phyloP scores from a whole-genome alignment of 92 coral and sea anemone species.

The Galaxea fascicularis region DNA sequence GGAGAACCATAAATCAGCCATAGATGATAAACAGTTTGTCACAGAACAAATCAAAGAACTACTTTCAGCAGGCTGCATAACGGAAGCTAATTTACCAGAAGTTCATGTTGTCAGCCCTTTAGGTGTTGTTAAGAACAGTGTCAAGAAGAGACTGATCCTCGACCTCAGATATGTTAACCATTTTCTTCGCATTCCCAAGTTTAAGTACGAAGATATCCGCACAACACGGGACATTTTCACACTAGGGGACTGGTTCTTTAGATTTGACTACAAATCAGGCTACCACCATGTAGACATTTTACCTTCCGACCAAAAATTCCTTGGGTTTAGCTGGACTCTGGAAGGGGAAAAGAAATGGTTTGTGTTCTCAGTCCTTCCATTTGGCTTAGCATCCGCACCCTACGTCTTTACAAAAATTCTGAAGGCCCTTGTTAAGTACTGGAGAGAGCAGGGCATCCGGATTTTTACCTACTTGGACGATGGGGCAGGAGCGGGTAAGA shows the following conservation, averaged over 20 bases:
- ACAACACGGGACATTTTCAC: too few relatives aligned
- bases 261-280: slow-evolving; percentile 31
- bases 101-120: too few relatives aligned
- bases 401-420: slow-evolving; percentile 10
- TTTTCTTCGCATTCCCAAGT: too few relatives aligned
- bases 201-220: too few relatives aligned
- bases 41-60: slow-evolving; percentile 18
- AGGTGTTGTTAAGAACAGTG: slow-evolving; percentile 12
- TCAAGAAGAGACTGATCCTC: background rate
- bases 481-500: slow-evolving; percentile 69
- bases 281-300: slow-evolving; percentile 42
- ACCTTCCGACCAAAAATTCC: slow-evolving; percentile 12
- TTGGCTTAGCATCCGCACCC: slow-evolving; percentile 29
- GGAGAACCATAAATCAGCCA: too few relatives aligned
- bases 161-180: slow-evolving; percentile 6
- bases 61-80: background rate
- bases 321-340: slow-evolving; percentile 38
- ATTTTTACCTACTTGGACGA: slow-evolving; percentile 73
- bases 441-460: slow-evolving; percentile 60
- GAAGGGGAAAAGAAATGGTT: slow-evolving; percentile 8
- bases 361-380: too few relatives aligned
- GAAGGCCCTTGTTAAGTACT: slow-evolving; percentile 43
- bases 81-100: background rate
- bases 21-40: slow-evolving; percentile 12
- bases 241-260: slow-evolving; percentile 37